Conservation (phyloP, 2,797 vertebrate genomes). For the Chaetophractus vellerosus region DNA sequence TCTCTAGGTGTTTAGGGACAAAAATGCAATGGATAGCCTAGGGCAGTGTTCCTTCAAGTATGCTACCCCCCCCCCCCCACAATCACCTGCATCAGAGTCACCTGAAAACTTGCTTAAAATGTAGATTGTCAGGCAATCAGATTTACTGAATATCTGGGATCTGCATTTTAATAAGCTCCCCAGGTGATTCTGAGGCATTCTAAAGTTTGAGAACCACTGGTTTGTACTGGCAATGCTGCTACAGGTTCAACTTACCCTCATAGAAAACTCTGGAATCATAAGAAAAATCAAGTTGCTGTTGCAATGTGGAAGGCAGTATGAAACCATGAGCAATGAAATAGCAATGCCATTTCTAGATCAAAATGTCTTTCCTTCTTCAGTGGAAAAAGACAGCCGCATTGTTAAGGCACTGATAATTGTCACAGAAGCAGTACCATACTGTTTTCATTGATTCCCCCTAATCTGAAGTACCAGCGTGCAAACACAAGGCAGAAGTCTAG, state of each 20-base stretch:
- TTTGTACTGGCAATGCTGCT: neutral
- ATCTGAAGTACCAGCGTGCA: conserved; percentile 63
- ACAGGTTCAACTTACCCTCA: neutral
- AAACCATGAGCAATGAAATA: neutral
- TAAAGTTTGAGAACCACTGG: neutral
- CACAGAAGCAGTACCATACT: conserved; percentile 72
- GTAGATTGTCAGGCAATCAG: neutral
- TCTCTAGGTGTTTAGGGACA: neutral
- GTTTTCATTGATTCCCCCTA: neutral
- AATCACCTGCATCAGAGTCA: neutral
- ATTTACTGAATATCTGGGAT: neutral
- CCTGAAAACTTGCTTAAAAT: neutral
- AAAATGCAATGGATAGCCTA: neutral
- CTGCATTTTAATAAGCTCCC: neutral
- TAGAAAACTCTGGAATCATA: conserved; percentile 12
- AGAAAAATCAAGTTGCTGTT: conserved; percentile 15
- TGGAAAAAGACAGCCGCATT: conserved; percentile 69
- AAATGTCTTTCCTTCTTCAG: conserved; percentile 26
- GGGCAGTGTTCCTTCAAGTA: neutral
- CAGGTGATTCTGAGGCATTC: neutral
- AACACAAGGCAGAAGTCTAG: conserved; percentile 50
- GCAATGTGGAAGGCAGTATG: neutral
- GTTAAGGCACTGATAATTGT: conserved; percentile 86
- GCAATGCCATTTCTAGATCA: neutral
- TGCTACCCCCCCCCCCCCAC: neutral